Base-by-base conservation (phyloP, 2,888 invertebrate genomes). In the Drosophila cognata region DNA sequence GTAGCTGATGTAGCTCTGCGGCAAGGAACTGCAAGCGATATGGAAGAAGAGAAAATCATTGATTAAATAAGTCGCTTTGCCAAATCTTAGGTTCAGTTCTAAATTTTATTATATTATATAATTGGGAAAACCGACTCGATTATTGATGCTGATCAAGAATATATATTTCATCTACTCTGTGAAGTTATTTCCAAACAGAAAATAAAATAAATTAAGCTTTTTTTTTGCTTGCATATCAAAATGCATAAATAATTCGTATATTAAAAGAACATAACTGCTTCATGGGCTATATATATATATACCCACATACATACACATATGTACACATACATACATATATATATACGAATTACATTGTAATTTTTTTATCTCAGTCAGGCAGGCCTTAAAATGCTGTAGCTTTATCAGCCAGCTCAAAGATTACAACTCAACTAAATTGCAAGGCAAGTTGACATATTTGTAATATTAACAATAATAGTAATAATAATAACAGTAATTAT, bases 1-100 rank as follows among this genome's bases (percentile, higher is more conserved):
- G 35, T 85, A 87, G 53, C 75, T 87, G 69, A 65, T 70, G 69
- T 57, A 84, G 79, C 84, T 81, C 58, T 92, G 91, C 6, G 79
- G 74, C 69, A 83, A 61, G 29, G 82, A 84, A 53, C 82, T 83
- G 81, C 31, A 74, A 56, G 4, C 2, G 11, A 2, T 5, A 69
- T 11, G 1, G 2, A 25, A 28, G 38, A 8, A 63, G 31, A 62
- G 33, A 3, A 38, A 35, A 16, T 36, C 6, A 10, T 18, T 2
- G 4, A 28, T 64, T 48, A n/a, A 10, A 41, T 41, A n/a, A 10
- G 5, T 5, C 35, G 35, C 4, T 11, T 2, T 1, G 5, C 4
- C 13, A 13, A 13, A 5, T 1, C 35, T 36, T 6, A 1, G 18
- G 43, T 11, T 43, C 11, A 21, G 21, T 21, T 43, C 6, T 11